Base-by-base conservation (phyloP, 23 tunicate genomes). In the Halocynthia aurantium region DNA sequence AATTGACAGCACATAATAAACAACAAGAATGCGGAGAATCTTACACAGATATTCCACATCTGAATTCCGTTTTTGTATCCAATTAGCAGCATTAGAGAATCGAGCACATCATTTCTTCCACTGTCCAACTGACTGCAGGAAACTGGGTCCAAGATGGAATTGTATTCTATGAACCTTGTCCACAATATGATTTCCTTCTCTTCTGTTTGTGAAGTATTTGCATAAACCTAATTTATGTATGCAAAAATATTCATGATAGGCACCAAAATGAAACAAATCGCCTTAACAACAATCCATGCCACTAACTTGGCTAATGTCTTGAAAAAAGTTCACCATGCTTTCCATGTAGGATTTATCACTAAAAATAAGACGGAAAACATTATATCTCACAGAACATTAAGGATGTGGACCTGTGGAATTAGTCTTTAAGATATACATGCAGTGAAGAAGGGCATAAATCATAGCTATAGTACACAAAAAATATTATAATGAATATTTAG, bases 31-130 rank as follows among this genome's bases (percentile, higher is more conserved):
- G 4, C 64, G 4, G n/a, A 60, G 17, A 60, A 49, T 10, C 72
- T 67, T 17, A 87, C 93, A 61, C 50, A 19, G 50, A 88, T 56
- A 53, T 73, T 78, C 96, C 96, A 89, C 84, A 82, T 82, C 77
- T 89, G 96, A 40, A 89, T 69, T 76, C 96, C 96, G 71, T 80
- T 89, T 22, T 84, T 72, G 64, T 89, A 89, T 9, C 96, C 96
- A 51, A 89, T 82, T 0, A 89, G 78, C 11, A 89, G 61, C 61
- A 89, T 21, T 6, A 83, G 76, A 10, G 88, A 52, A 70, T 76
- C 72, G 22, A 60, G 69, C 7, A 20, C 40, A 19, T 10, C 22
- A 21, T 84, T 69, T 8, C 31, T 73, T 52, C 69, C 50, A 18
- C 61, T 72, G 52, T 81, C 82, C 51, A 68, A 76, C 15, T 50